A percentile compares a stretch with the other conserved stretches of the same genome.
These are phyloP conservation scores for Morpho helenor DNA, from an alignment of 2,888 invertebrate species.

Conservation along the genomic window DNA sequence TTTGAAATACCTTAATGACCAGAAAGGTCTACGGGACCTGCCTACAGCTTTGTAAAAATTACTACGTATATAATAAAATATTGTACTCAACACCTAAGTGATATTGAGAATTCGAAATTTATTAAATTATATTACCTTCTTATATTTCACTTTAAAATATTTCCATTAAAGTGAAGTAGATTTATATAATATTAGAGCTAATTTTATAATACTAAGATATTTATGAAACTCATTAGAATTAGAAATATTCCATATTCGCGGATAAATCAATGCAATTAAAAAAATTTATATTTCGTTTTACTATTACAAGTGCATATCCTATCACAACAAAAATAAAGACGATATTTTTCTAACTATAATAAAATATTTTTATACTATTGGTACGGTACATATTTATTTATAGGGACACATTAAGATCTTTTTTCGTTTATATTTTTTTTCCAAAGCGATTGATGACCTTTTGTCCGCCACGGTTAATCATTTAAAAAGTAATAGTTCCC, in stretches of 20 bases:
- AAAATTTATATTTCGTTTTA: background rate
- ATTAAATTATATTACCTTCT: background rate
- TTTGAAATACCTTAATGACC: background rate
- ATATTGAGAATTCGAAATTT: conserved; percentile 48
- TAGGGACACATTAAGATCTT: no score
- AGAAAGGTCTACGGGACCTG: no score
- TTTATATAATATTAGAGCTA: conserved; percentile 7
- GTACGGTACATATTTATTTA: background rate
- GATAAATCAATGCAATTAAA: conserved; percentile 7
- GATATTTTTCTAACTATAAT: conserved; percentile 1
- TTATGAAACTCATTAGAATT: conserved; percentile 20
- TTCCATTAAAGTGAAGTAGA: conserved; percentile 18
- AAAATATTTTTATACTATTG: background rate
- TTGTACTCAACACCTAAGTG: conserved; percentile 46
- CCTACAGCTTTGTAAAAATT: background rate
- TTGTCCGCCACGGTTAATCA: no score
- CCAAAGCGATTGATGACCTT: no score
- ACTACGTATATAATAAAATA: background rate
- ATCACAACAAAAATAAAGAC: conserved; percentile 1
- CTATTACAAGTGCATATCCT: background rate
- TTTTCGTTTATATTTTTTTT: no score
- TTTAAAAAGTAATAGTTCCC: no score
- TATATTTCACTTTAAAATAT: conserved; percentile 12
- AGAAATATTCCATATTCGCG: conserved; percentile 3
- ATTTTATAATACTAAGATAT: conserved; percentile 13